Base-by-base conservation (phyloP, 2,113 vertebrate genomes). In the Benthochromis sp. region DNA sequence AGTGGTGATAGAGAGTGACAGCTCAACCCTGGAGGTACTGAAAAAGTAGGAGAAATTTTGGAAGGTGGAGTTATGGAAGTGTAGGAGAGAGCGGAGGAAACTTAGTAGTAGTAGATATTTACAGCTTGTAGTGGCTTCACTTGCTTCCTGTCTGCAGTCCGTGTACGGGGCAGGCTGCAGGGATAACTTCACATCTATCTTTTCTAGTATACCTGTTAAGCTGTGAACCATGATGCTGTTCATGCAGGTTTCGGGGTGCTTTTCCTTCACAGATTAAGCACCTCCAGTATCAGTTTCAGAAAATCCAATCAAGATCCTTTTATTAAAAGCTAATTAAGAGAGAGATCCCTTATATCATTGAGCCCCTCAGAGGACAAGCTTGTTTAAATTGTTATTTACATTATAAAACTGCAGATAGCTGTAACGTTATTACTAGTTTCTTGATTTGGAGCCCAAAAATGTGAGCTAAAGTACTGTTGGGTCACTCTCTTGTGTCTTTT, bases 1-100 rank as follows among this genome's bases (percentile, higher is more conserved):
- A 88, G 82, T 66, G 90, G 87, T 79, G 91, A 91, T 55, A 6
- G 52, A 66, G 63, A 84, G 83, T 85, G 91, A 91, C 89, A 90
- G 69, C 53, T 27, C 54, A 16, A 66, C 11, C 89, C 90, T 40
- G n/a, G 83, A 86, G 86, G 78, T 38, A 8, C 61, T 79, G 71
- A 71, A 12, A 81, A 88, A 61, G 63, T 59, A 78, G 45, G 16
- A 78, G 45, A 78, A 31, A 78, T 78, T 52, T 52, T 34, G 73
- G 81, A 40, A 31, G 36, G n/a, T 82, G 17, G 27, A n/a, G 71
- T 52, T 38, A 59, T 21, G 47, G 83, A 83, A 79, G 34, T 83
- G 10, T 63, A 73, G 50, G 21, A 43, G 34, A 54, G 47, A 31
- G 61, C 9, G 17, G 12, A 71, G 8, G 52, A 81, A 82, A 84